Base-by-base conservation (phyloP, 2,113 vertebrate genomes). In the Scortum barcoo region DNA sequence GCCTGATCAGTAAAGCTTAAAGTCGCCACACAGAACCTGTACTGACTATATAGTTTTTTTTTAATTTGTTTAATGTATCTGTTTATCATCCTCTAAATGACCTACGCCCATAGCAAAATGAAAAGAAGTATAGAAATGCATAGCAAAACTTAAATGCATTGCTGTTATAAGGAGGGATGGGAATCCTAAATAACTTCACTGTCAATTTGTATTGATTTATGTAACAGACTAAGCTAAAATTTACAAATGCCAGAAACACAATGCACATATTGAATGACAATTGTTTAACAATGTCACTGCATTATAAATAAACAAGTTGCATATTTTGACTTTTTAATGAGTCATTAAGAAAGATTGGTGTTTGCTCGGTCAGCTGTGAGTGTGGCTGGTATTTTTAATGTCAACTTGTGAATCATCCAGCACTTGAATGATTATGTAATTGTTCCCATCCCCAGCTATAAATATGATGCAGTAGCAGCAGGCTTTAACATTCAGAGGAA, bases 401-500 rank as follows among this genome's bases (percentile, higher is more conserved):
- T 75, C 36, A 75, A 56, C 40, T 24, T 24, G 71, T 74, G n/a
- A 26, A 70, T 60, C 40, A 70, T 74, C 17, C 69, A 57, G 70
- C 58, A 62, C 76, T 61, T 40, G 17, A 65, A 57, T 44, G 63
- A 48, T 51, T 54, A 58, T 36, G 8, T 76, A 36, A 44, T 78
- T 13, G 63, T 76, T 83, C 78, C 79, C 78, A 83, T 80, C 81
- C 85, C 61, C 0, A 33, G 67, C 62, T 73, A 63, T n/a, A 48
- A 80, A 77, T 36, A 46, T 5, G 67, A 67, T 26, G 62, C 76
- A 74, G 72, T 51, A 80, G 78, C 77, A 84, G 81, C 53, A 89
- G 67, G 57, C 67, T 81, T 40, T 46, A 78, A 83, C 77, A 87
- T 88, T 85, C 75, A 90, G 61, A 84, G 66, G 81, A 87, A 91